These are phyloP conservation scores for Microctenopoma stevenorrisi DNA, from an alignment of 2,797 vertebrate genomes.

Conservation along the genomic window DNA sequence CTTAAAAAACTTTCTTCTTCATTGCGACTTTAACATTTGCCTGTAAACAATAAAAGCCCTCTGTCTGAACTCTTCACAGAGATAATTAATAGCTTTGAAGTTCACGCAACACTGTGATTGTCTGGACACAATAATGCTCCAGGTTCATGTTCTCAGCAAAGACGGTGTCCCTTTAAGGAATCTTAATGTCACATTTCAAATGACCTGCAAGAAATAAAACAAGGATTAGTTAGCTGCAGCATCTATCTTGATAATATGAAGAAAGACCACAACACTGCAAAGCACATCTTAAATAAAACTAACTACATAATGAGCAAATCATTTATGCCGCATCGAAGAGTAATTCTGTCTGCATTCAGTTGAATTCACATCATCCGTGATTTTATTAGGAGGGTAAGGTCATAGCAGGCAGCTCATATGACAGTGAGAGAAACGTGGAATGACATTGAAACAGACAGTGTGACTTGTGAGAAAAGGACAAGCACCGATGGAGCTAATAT, in stretches of 20 bases:
- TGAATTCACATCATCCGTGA: neutral
- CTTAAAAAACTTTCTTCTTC: constrained; percentile 34
- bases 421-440: neutral
- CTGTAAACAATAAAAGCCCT: constrained; percentile 34
- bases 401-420: neutral
- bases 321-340: neutral
- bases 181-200: constrained; percentile 55
- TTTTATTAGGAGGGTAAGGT: neutral
- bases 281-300: neutral
- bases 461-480: neutral
- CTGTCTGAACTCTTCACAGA: constrained; percentile 37
- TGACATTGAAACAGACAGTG: neutral
- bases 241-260: neutral
- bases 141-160: constrained; percentile 30
- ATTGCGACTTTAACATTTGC: constrained; percentile 36
- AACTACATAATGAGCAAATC: neutral
- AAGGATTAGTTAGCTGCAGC: constrained; percentile 12
- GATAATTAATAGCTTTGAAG: constrained; percentile 40
- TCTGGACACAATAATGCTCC: constrained; percentile 51
- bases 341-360: neutral
- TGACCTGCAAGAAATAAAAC: constrained; percentile 58
- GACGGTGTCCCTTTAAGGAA: constrained; percentile 15
- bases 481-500: neutral
- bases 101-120: constrained; percentile 44
- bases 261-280: neutral